Base-by-base conservation (phyloP, 2,797 vertebrate genomes). In the Alauda arvensis region DNA sequence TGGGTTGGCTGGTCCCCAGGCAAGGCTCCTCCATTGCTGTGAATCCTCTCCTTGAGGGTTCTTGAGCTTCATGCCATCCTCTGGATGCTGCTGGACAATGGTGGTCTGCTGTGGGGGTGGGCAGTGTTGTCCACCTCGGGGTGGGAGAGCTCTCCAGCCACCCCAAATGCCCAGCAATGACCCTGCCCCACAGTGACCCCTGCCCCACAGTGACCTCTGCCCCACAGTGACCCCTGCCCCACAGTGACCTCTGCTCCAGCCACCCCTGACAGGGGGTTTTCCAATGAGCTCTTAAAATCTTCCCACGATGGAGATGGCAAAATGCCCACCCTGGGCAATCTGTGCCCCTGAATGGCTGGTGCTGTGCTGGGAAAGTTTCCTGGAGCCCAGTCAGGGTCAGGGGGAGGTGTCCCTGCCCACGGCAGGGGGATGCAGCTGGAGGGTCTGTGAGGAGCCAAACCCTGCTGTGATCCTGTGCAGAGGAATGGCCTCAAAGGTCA, bases 21-120 rank as follows among this genome's bases (percentile, higher is more conserved):
- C 39, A 55, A 12, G 39, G 10, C 33, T 59, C 16, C 19, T 51
- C 31, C 18, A 3, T 14, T 1, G 2, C 45, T 4, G 3, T 1
- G 4, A 49, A 49, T 45, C 71, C 42, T 34, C 72, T 49, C 28
- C 23, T 14, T 4, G 70, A 53, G 76, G 18, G 29, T 82, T 55
- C 42, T 45, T 29, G 6, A 9, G 45, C 53, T 17, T 14, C 2
- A 0, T 9, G 0, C 23, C 4, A 1, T 24, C 10, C 71, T 33
- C 48, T 1, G 12, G 45, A 5, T 33, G 67, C 23, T 46, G 37
- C 87, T 18, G 66, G 77, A 52, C 6, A 0, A 12, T 5, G 12
- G 7, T 20, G 63, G 24, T 25, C 3, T 0, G 1, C 15, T 0
- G 1, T 3, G 1, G 31, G 48, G 21, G 9, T 13, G 6, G 51